phyloP scores from a whole-genome alignment of 2,113 vertebrate genomes.

The Prochilodus magdalenae region DNA sequence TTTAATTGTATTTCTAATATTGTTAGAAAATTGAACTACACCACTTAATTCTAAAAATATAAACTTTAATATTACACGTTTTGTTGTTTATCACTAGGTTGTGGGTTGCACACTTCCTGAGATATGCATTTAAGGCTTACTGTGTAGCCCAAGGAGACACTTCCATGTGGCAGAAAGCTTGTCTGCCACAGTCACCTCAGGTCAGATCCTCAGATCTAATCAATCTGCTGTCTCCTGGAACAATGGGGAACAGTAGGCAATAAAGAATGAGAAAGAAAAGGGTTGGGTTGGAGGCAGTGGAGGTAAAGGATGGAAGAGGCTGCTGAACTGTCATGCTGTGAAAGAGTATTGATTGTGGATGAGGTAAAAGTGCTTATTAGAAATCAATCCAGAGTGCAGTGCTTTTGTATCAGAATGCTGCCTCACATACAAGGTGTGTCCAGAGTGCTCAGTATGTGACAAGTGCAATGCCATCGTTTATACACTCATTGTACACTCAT shows the following conservation, averaged over 20 bases:
- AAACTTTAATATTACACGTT: no score
- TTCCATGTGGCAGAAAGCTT: not conserved
- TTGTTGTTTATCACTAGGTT: no score
- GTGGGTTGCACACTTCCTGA: no score
- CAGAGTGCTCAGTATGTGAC: not conserved
- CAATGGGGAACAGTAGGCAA: not conserved
- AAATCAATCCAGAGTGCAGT: constrained; percentile 70
- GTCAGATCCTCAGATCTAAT: not conserved
- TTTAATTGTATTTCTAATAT: no score
- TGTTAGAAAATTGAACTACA: no score
- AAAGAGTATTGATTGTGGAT: not conserved
- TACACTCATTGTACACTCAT: no score
- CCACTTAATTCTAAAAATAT: no score
- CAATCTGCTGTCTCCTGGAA: not conserved
- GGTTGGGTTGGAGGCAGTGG: not conserved
- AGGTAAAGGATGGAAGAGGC: not conserved
- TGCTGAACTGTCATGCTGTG: not conserved
- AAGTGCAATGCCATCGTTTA: not conserved
- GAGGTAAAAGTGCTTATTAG: constrained; percentile 80
- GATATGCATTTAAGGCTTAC: no score
- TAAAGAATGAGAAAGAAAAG: not conserved
- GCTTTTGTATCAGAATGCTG: not conserved
- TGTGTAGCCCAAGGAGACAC: no score
- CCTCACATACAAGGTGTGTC: not conserved
- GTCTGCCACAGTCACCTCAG: not conserved